Evolutionary conservation across 2,797 vertebrate species (phyloP), one percentile per base, ranked within the genome.

Genomic region (Pteronotus mesoamericanus): DNA sequence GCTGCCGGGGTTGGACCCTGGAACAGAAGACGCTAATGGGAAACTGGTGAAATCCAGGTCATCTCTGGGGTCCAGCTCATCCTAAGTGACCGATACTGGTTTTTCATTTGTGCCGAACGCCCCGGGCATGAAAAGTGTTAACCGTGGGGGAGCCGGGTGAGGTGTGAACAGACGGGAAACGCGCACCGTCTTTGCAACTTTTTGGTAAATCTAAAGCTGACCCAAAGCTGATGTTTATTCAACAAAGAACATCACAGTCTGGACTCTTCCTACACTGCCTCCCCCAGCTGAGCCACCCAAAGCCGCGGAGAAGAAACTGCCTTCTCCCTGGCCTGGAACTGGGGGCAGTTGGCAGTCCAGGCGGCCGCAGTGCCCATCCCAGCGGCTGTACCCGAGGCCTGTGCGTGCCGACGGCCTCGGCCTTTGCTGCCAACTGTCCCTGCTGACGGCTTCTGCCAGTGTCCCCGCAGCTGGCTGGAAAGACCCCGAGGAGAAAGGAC

Each of bases 361-460:
- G 53, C 6, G 34, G 51, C 68, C 46, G 44, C 21, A 29, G 42
- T 16, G 6, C n/a, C n/a, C 39, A 4, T 44, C 61, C 18, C 3
- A 24, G 59, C 3, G 55, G 5, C 91, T 86, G 21, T 2, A 26
- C 34, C 79, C 14, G 3, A 9, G 29, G 44, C 46, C 5, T 16
- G 10, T 3, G 9, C 24, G 0, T 1, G 18, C 22, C 1, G 0
- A 3, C 1, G 9, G 16, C n/a, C n/a, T 57, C 34, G 0, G 42
- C 55, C 90, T n/a, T 9, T 24, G 21, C 4, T 32, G 11, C 57
- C 12, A 0, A 19, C 69, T 18, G 37, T 21, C 72, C 37, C 0
- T 6, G 19, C 79, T 29, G 8, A 0, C 5, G 1, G 48, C 21
- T 66, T 39, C 61, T 12, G 55, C 32, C 4, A 1, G 2, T 9